A percentile compares a stretch with the other conserved stretches of the same genome.
phyloP scores from a whole-genome alignment of 2,888 invertebrate species.

The Drosophila subquinaria region DNA sequence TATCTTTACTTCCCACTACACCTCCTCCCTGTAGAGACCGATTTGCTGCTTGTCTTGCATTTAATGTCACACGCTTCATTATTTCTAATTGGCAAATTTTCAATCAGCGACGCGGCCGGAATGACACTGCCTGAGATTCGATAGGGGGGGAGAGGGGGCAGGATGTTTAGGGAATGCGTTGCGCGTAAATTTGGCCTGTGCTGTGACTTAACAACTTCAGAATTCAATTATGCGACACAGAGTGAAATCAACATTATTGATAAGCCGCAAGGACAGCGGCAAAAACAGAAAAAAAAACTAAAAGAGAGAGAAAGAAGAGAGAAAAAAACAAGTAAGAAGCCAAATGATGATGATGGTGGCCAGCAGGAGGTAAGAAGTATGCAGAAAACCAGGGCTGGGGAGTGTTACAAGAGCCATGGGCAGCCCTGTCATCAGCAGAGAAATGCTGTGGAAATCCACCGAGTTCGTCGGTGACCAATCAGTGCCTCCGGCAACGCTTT shows the following conservation, averaged over 20 bases:
- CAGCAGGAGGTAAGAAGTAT: slow-evolving; percentile 9
- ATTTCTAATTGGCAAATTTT: slow-evolving; percentile 81
- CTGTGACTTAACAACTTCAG: slow-evolving; percentile 81
- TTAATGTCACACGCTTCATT: slow-evolving; percentile 81
- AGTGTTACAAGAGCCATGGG: slow-evolving; percentile 10
- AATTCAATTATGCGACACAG: slow-evolving; percentile 82
- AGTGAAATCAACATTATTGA: slow-evolving; percentile 82
- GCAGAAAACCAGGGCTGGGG: neutral
- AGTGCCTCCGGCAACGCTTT: slow-evolving; percentile 47
- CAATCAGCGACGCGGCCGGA: slow-evolving; percentile 64
- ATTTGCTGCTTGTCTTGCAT: slow-evolving; percentile 80
- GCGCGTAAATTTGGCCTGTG: slow-evolving; percentile 75
- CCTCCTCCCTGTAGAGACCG: slow-evolving; percentile 28
- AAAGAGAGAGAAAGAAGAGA: slow-evolving; percentile 7
- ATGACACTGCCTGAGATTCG: neutral
- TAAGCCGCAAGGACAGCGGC: slow-evolving; percentile 82
- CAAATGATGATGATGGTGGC: slow-evolving; percentile 22
- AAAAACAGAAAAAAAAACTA: slow-evolving; percentile 25
- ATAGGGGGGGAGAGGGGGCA: neutral
- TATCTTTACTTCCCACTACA: neutral
- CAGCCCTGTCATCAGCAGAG: slow-evolving; percentile 28
- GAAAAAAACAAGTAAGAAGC: slow-evolving; percentile 7
- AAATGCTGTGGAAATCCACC: slow-evolving; percentile 16
- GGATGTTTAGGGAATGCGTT: slow-evolving; percentile 51
- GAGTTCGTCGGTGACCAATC: slow-evolving; percentile 53